Evolutionary conservation across 2,113 vertebrate genomes (phyloP), one percentile per base, ranked within the genome.

Genomic region (Choloepus hoffmanni): DNA sequence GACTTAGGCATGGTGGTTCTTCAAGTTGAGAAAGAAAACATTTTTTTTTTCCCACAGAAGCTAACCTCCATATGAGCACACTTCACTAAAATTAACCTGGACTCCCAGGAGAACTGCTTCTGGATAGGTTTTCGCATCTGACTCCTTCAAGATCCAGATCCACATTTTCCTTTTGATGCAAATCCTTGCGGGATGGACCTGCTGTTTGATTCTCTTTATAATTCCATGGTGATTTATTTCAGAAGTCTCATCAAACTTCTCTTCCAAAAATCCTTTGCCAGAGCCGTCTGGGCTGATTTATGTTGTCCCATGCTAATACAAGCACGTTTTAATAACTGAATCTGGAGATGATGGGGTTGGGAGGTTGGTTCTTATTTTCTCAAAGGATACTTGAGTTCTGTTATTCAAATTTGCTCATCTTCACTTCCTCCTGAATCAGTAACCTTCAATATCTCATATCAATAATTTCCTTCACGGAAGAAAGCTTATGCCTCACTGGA

Each of bases 1-100:
- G 45, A 5, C 24, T 0, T n/a, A 63, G 78, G 40, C 50, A 6
- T 43, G 21, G 2, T n/a, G 68, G 28, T 36, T 45, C 68, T 58
- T 90, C 53, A 21, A 15, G 10, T 0, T 23, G 43, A 30, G 76
- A 43, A 26, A 7, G 1, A 12, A 36, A 70, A 11, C 6, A 8
- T 36, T 36, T 36, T 36, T 0, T 19, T 19, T 33, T 68, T n/a
- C 28, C 15, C 3, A 4, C 1, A 9, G 40, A 18, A 19, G 2
- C 2, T 10, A 15, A 15, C 36, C 28, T 78, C 28, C 10, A 8
- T 1, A 0, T 5, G 40, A 2, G 12, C n/a, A 30, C 33, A 13
- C 16, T 26, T 13, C 5, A 8, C 3, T 19, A 13, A 43, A 9
- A 2, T 0, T 7, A n/a, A 15, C 40, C 28, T n/a, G 5, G n/a